Percentiles rank a stretch among this genome's conserved stretches.
phyloP scores from a whole-genome alignment of 2,888 invertebrate genomes.

The Xylota sylvarum region DNA sequence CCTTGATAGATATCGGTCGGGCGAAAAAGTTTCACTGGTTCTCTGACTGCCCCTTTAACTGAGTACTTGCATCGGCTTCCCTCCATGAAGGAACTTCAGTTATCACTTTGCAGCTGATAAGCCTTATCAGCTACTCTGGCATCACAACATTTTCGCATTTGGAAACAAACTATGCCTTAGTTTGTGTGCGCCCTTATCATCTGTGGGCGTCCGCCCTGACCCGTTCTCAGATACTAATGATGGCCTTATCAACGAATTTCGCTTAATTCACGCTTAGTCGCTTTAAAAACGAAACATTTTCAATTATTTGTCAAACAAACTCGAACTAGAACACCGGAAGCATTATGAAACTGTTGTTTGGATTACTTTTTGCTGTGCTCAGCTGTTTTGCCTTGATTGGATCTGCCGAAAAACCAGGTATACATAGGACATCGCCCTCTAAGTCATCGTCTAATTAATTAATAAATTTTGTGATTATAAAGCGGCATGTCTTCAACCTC shows the following conservation, averaged over 20 bases:
- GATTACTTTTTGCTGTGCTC: slow-evolving; percentile 35
- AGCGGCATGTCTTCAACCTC: slow-evolving; percentile 29
- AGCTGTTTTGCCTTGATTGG: slow-evolving; percentile 25
- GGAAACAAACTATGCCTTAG: not conserved
- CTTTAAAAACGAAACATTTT: not conserved
- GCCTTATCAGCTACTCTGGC: slow-evolving; percentile 46
- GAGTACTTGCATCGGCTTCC: slow-evolving; percentile 54
- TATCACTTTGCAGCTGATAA: slow-evolving; percentile 60
- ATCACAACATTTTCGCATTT: slow-evolving; percentile 29
- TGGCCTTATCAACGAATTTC: slow-evolving; percentile 9
- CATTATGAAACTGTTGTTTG: slow-evolving; percentile 55
- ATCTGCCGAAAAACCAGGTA: slow-evolving; percentile 48
- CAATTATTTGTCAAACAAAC: slow-evolving; percentile 23
- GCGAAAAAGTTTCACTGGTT: slow-evolving; percentile 65
- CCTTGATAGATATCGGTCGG: slow-evolving; percentile 57
- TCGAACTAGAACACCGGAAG: slow-evolving; percentile 30
- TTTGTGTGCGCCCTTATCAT: slow-evolving; percentile 25
- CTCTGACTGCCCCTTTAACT: slow-evolving; percentile 57
- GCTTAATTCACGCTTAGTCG: not conserved
- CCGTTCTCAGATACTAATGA: slow-evolving; percentile 7
- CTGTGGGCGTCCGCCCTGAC: slow-evolving; percentile 22
- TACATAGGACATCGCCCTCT: not conserved
- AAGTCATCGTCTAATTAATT: not conserved
- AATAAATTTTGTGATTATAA: not conserved
- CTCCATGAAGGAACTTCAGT: slow-evolving; percentile 25